Conservation (phyloP, 2,113 vertebrate species). For the Ictalurus furcatus region DNA sequence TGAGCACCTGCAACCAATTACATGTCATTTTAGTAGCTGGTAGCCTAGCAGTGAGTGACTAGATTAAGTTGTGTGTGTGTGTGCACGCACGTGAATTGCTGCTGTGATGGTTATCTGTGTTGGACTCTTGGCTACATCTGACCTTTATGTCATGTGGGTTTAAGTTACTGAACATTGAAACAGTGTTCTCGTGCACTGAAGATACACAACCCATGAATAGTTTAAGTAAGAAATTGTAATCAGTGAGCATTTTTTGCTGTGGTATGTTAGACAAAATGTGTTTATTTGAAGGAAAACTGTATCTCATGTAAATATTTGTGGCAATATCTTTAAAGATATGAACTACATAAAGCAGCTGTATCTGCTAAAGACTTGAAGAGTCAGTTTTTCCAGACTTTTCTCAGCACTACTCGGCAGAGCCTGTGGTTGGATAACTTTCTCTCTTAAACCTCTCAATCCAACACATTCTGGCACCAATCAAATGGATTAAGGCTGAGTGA, state of each 20-base stretch:
- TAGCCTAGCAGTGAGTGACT: conserved; percentile 23
- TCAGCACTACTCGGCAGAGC: neutral
- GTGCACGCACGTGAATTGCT: neutral
- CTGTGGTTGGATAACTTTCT: neutral
- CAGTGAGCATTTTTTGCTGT: neutral
- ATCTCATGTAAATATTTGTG: neutral
- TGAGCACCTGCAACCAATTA: conserved; percentile 48
- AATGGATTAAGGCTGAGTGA: neutral
- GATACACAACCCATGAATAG: neutral
- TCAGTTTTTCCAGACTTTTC: neutral
- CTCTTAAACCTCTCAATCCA: neutral
- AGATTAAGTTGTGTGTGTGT: conserved; percentile 21
- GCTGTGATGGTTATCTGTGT: conserved; percentile 9
- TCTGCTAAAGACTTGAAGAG: neutral
- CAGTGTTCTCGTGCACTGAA: neutral
- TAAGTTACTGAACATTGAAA: neutral
- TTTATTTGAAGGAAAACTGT: neutral
- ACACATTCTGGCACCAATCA: neutral
- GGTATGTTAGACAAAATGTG: neutral
- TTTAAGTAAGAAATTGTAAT: no score
- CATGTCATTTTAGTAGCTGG: conserved; percentile 29
- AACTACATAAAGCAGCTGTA: neutral
- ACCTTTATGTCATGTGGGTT: neutral
- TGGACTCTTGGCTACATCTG: neutral
- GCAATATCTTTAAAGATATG: neutral